Base-by-base conservation (phyloP, 2,797 vertebrate genomes). In the Notolabrus celidotus region DNA sequence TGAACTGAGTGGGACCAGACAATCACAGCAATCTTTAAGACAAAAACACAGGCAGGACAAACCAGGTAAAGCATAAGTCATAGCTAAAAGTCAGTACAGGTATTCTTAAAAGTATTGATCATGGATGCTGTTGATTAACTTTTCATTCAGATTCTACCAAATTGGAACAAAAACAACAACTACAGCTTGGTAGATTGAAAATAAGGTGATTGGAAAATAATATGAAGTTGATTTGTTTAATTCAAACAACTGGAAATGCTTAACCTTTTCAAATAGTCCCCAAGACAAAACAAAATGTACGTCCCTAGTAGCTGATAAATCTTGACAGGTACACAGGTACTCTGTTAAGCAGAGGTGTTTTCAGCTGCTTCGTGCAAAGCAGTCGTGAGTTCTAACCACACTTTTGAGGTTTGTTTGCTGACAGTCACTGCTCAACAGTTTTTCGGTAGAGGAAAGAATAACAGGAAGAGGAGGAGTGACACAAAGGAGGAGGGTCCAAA, bases 381-480 rank as follows among this genome's bases (percentile, higher is more conserved):
- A 69, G 36, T 16, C 1, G 10, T 29, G 39, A 50, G n/a, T 27
- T 39, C 43, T 12, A 71, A 51, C 14, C 56, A 56, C 58, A 61
- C 25, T 10, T 19, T 10, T 33, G 19, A 27, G n/a, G 51, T 53
- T 57, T 63, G 50, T 43, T 43, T 20, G 38, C 68, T 52, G 66
- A 42, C 62, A 45, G 61, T 79, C 9, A 65, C 29, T 19, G 16
- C 62, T 12, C 23, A 10, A 74, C 43, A 70, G 68, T 33, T 67
- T 63, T 45, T 62, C 62, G 63, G 65, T 29, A 51, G 67, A 71
- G 62, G 66, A 58, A 64, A 81, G 54, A 84, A 80, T 63, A 80
- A 82, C 78, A 83, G 83, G 77, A 86, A 80, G 69, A 42, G 67
- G 69, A 71, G 75, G 82, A 68, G 69, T 16, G 9, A 61, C 19